These are phyloP conservation scores for Promerops cafer DNA, from an alignment of 2,113 vertebrate species.

Conservation along the genomic window DNA sequence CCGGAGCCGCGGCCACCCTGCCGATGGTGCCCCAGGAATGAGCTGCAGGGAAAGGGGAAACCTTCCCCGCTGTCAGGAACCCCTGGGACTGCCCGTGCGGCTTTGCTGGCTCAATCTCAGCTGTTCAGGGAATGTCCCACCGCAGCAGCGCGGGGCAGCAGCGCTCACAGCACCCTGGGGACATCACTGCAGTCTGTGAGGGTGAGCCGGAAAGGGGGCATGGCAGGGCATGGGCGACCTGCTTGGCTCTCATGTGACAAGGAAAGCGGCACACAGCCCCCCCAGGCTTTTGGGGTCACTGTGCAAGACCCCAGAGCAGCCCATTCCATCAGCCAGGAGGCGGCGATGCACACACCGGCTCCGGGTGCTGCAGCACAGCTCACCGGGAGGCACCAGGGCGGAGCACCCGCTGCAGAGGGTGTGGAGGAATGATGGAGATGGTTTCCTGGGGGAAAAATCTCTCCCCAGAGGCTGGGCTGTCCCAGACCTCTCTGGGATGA, in stretches of 20 bases:
- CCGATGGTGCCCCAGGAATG: fast-evolving
- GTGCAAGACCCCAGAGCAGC: not conserved
- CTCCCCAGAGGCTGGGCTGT: not conserved
- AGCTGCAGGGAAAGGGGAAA: not conserved
- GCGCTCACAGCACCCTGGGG: fast-evolving
- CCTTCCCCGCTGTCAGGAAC: fast-evolving
- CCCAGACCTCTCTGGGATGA: not conserved
- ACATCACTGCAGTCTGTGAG: not conserved
- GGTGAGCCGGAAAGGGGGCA: not conserved
- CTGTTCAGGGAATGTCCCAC: fast-evolving
- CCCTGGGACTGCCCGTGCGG: fast-evolving
- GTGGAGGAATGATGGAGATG: not conserved
- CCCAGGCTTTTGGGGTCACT: not conserved
- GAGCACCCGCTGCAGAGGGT: not conserved
- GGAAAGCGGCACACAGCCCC: fast-evolving
- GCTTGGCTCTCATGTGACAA: not conserved
- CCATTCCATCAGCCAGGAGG: not conserved
- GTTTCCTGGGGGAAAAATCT: fast-evolving
- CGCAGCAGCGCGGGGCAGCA: fast-evolving
- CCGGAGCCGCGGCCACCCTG: not conserved
- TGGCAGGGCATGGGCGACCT: not conserved
- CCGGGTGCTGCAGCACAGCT: not conserved
- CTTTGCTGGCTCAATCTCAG: fast-evolving
- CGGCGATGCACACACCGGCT: not conserved
- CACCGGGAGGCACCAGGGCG: not conserved